phyloP scores from a whole-genome alignment of 2,797 vertebrate genomes.

The Apogon hyalosoma region DNA sequence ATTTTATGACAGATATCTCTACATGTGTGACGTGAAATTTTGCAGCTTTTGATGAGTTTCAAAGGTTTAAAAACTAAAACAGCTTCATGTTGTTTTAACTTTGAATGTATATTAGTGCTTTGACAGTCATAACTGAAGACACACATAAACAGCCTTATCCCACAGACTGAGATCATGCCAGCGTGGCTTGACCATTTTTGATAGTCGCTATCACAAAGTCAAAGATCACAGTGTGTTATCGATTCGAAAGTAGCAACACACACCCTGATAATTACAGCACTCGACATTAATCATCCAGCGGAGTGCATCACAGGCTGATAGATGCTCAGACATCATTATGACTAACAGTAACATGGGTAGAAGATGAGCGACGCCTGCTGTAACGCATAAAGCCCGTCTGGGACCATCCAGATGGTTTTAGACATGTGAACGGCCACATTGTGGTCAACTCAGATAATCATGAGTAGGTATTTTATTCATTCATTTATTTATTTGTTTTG shows the following conservation, averaged over 20 bases:
- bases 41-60: no score
- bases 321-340: conserved; percentile 3
- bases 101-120: neutral
- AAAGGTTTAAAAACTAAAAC: no score
- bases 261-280: conserved; percentile 32
- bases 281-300: conserved; percentile 14
- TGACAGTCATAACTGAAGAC: neutral
- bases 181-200: conserved; percentile 8
- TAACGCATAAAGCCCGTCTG: no score
- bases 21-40: no score
- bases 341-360: neutral
- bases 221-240: conserved; percentile 48
- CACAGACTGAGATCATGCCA: neutral
- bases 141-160: no score
- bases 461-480: no score
- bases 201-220: conserved; percentile 30
- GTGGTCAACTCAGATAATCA: no score
- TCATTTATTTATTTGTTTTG: no score
- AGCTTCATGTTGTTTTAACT: no score
- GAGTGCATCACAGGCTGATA: neutral
- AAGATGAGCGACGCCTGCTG: neutral
- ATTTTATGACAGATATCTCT: no score
- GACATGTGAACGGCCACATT: no score
- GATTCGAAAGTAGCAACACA: neutral
- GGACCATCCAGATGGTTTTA: no score